Evolutionary conservation across 2,888 invertebrate genomes (phyloP), one percentile per base, ranked within the genome.

Genomic region (Lysandra bellargus): DNA sequence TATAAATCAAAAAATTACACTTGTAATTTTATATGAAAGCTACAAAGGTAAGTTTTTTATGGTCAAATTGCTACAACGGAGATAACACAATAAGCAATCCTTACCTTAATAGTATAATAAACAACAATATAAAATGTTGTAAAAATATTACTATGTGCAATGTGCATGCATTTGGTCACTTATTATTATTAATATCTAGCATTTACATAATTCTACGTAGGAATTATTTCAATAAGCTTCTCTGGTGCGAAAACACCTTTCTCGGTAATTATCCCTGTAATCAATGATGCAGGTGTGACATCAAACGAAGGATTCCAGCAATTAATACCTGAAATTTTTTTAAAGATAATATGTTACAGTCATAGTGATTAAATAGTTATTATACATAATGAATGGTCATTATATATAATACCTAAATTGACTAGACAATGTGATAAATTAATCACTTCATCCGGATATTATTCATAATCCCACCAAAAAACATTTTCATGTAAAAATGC

Each of bases 291-390:
- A 44, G 99, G 99, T 4, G 99, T 99, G 0, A 99, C 98, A 92
- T 99, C 99, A 91, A 99, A 99, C 0, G 99, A 98, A 78, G 99
- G 99, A 95, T 99, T 99, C 99, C 99, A 99, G 88, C 98, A 99
- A 79, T 96, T 95, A 79, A 99, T 98, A 79, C 98, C 98, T 97
- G 91, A 94, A 95, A 81, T 69, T 5, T 33, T 5, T 69, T 23
- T 0, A 23, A 23, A 23, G 23, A 23, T 23, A 23, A 23, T 23
- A 23, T 23, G 23, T 23, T 23, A 23, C 23, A 23, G 23, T 23
- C 23, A 23, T 23, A 23, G 23, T 23, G 23, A 23, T 23, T 23
- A 23, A 23, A 23, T 23, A 23, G 23, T 23, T 23, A 23, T 23
- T 23, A 23, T 23, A 23, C 23, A 23, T 23, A 23, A 23, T 23